A percentile compares a stretch with the other conserved stretches of the same genome.
Conservation (phyloP, 2,888 invertebrate species). For the Drosophila yooni region DNA sequence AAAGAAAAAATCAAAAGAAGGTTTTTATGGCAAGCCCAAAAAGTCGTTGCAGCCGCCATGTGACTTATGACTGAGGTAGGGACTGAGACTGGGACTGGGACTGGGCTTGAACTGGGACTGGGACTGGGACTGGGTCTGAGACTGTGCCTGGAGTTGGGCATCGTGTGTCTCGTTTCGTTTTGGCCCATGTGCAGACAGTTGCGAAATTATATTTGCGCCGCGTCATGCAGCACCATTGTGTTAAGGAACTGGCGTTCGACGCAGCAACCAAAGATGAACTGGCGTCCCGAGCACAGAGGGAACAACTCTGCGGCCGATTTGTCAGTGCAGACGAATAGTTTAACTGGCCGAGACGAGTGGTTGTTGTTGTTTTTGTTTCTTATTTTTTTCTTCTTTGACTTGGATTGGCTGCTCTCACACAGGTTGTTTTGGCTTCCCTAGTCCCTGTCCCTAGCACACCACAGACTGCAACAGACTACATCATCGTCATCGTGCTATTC, state of each 20-base stretch:
- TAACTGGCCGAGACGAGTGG: slow-evolving; percentile 56
- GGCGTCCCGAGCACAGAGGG: slow-evolving; percentile 20
- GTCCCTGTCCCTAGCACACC: slow-evolving; percentile 21
- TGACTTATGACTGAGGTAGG: slow-evolving; percentile 72
- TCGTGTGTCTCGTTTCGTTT: slow-evolving; percentile 71
- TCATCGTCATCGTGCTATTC: slow-evolving; percentile 78
- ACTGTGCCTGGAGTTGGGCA: slow-evolving; percentile 15
- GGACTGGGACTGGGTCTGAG: slow-evolving; percentile 25
- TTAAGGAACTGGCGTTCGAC: slow-evolving; percentile 39
- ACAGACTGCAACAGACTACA: slow-evolving; percentile 31
- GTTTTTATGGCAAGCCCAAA: slow-evolving; percentile 57
- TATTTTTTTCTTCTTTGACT: background rate
- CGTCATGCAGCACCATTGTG: slow-evolving; percentile 75
- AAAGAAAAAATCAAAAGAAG: slow-evolving; percentile 25
- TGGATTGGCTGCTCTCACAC: slow-evolving; percentile 42
- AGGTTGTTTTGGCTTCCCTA: slow-evolving; percentile 68
- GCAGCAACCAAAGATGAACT: slow-evolving; percentile 26
- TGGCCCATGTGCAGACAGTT: slow-evolving; percentile 83
- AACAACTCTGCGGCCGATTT: slow-evolving; percentile 70
- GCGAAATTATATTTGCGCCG: slow-evolving; percentile 83
- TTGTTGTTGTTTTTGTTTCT: background rate
- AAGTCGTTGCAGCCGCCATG: slow-evolving; percentile 75
- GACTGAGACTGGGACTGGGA: slow-evolving; percentile 20
- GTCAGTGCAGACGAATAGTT: slow-evolving; percentile 83
- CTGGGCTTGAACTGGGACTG: slow-evolving; percentile 29